Evolutionary conservation across 2,888 invertebrate species (phyloP).

Genomic region (Chaetoderma sp.): DNA sequence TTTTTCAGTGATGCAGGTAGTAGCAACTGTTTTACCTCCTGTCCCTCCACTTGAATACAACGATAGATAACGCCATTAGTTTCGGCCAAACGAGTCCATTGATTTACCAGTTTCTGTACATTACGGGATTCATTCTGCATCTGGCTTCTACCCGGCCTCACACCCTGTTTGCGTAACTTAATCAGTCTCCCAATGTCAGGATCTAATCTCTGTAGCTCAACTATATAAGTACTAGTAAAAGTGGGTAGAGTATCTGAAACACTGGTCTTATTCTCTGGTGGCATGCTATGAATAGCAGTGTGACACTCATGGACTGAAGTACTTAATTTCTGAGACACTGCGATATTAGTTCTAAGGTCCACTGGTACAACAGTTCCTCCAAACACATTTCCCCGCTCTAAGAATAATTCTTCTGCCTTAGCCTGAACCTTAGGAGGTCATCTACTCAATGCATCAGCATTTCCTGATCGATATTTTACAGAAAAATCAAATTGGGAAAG

Average conservation of each 20-base stretch:
- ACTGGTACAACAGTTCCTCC: too few relatives aligned
- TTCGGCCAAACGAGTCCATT: not conserved
- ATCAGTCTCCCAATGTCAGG: not conserved
- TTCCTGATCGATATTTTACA: too few relatives aligned
- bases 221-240: not conserved
- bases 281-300: too few relatives aligned
- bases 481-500: too few relatives aligned
- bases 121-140: not conserved
- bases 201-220: not conserved
- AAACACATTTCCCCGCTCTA: too few relatives aligned
- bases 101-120: not conserved
- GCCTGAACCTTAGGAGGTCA: too few relatives aligned
- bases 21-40: not conserved
- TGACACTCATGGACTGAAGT: too few relatives aligned
- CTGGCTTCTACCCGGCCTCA: not conserved
- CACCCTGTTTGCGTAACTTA: not conserved
- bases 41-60: not conserved
- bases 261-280: too few relatives aligned
- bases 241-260: conserved; percentile 1
- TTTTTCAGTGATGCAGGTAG: not conserved
- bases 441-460: too few relatives aligned
- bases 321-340: too few relatives aligned
- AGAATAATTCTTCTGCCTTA: too few relatives aligned
- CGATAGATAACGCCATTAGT: conserved; percentile 5
- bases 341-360: too few relatives aligned